Conservation (phyloP, 2,797 vertebrate species). For the Spinibarbus caldwelli region DNA sequence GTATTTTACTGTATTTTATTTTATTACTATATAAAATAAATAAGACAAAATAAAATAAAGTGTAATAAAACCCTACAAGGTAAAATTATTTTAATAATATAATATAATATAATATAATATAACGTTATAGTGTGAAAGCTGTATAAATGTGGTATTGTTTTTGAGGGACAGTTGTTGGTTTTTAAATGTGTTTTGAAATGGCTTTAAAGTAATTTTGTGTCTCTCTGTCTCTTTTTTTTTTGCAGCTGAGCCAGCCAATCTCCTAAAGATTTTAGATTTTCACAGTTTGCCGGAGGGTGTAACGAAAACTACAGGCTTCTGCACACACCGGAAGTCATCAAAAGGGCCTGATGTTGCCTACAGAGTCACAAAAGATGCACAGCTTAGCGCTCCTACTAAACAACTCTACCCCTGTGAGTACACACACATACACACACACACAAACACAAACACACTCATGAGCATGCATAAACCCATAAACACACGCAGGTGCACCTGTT, state of each 20-base stretch:
- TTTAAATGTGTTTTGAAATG: neutral
- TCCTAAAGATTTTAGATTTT: constrained; percentile 98
- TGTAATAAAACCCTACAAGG: neutral
- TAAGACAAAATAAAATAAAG: neutral
- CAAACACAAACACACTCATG: neutral
- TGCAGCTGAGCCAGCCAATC: constrained; percentile 90
- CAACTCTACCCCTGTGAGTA: constrained; percentile 92
- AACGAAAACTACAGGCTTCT: constrained; percentile 91
- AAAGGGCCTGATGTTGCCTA: constrained; percentile 93
- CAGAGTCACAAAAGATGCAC: constrained; percentile 91
- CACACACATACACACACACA: neutral
- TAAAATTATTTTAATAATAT: neutral
- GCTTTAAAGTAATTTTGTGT: neutral
- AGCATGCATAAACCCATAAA: neutral
- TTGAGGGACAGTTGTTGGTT: neutral
- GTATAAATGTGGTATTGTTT: neutral
- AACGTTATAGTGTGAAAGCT: neutral
- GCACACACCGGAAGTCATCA: constrained; percentile 86
- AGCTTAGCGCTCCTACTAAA: constrained; percentile 95
- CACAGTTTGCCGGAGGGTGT: constrained; percentile 95
- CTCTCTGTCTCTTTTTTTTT: constrained; percentile 45
- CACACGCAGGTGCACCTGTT: constrained; percentile 7
- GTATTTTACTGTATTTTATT: neutral
- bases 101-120: neutral
- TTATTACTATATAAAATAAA: neutral